These are phyloP conservation scores for Hylomyscus alleni DNA, from an alignment of 2,797 vertebrate genomes.

Conservation along the genomic window DNA sequence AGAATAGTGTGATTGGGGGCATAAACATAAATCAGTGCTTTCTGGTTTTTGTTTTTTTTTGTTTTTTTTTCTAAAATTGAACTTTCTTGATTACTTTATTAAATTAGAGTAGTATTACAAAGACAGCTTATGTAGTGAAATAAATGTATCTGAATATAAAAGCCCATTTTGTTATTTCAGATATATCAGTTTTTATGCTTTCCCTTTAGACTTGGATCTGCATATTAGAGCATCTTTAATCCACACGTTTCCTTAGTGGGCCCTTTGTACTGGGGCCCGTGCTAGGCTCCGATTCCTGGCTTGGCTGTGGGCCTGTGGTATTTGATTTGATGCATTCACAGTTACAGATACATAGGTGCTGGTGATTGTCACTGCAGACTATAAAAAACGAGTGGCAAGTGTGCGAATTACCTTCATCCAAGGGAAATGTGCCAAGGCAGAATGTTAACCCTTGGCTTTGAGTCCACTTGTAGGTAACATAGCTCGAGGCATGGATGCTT, in stretches of 20 bases:
- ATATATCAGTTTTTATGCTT: conserved; percentile 6
- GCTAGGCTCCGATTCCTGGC: conserved; percentile 39
- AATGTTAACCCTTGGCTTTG: not conserved
- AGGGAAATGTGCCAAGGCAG: conserved; percentile 46
- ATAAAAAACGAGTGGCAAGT: conserved; percentile 57
- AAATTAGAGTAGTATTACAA: conserved; percentile 16
- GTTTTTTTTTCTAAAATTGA: conserved; percentile 62
- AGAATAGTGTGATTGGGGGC: conserved; percentile 9
- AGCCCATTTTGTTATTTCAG: not conserved
- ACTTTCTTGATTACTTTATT: conserved; percentile 31
- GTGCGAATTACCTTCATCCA: conserved; percentile 21
- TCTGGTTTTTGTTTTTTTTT: conserved; percentile 1
- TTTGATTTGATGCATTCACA: conserved; percentile 57
- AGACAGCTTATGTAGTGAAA: conserved; percentile 50
- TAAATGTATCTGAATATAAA: conserved; percentile 52
- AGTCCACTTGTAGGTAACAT: conserved; percentile 15
- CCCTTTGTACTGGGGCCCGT: conserved; percentile 14
- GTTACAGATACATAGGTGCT: not conserved
- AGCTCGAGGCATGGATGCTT: conserved; percentile 23
- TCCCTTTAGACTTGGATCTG: not conserved
- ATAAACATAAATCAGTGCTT: conserved; percentile 28
- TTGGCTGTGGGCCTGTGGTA: conserved; percentile 26
- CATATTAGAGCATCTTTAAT: conserved; percentile 28
- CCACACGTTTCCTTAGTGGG: conserved; percentile 52
- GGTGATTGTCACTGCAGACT: conserved; percentile 29